Evolutionary conservation across 2,888 invertebrate genomes (phyloP).

Genomic region (Clivina fossor): DNA sequence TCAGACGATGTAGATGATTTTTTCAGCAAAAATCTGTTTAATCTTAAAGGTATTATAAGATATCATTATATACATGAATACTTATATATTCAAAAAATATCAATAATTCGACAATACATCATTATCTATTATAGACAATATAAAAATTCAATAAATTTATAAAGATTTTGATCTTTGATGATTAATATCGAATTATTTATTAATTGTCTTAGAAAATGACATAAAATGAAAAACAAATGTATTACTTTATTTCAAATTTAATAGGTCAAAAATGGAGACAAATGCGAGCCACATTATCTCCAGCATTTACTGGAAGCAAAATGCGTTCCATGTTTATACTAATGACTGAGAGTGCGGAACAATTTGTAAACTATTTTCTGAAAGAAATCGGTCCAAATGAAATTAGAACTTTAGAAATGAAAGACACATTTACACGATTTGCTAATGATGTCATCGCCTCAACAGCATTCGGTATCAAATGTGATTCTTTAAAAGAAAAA

Average conservation of each 20-base stretch:
- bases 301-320: slow-evolving; percentile 36
- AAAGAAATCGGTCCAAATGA: slow-evolving; percentile 20
- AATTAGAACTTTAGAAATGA: slow-evolving; percentile 43
- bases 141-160: neutral
- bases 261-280: slow-evolving; percentile 32
- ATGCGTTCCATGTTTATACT: slow-evolving; percentile 28
- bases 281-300: slow-evolving; percentile 32
- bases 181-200: no score
- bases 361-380: slow-evolving; percentile 11
- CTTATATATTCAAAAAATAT: neutral
- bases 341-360: slow-evolving; percentile 25
- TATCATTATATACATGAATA: neutral
- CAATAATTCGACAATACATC: neutral
- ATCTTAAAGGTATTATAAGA: slow-evolving; percentile 28
- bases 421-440: slow-evolving; percentile 47
- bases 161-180: no score
- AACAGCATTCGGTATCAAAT: slow-evolving; percentile 48
- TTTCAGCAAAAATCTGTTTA: slow-evolving; percentile 28
- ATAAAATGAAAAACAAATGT: no score
- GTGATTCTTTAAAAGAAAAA: slow-evolving; percentile 46
- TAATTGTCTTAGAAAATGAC: no score
- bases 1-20: slow-evolving; percentile 27
- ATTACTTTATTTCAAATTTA: no score
- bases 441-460: slow-evolving; percentile 49
- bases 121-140: neutral